Evolutionary conservation across 2,888 invertebrate species (phyloP), one percentile per base, ranked within the genome.

Genomic region (Myopa testacea): DNA sequence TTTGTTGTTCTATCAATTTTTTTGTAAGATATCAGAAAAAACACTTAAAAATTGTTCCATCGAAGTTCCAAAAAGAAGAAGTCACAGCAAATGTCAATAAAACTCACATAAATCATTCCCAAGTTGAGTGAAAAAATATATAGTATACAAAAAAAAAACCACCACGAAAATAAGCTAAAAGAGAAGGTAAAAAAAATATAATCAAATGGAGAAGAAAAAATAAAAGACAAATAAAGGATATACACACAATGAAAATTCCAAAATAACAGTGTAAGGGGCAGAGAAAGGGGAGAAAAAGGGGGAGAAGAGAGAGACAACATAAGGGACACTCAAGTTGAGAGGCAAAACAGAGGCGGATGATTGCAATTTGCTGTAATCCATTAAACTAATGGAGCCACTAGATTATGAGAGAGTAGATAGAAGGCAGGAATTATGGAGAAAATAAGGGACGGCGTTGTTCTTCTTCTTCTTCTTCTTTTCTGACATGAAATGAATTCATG

Each of bases 281-380:
- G 10, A 45, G n/a, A n/a, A 69, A 45, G 16, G 10, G 50, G n/a
- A n/a, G n/a, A n/a, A n/a, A n/a, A 0, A 6, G n/a, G 50, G 12
- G 50, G 4, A 50, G 10, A 45, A 45, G 16, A 10, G 50, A n/a
- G 40, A 69, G 19, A 7, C 68, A 34, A n/a, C 37, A 4, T 4
- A 4, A 5, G 38, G 71, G 7, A 14, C 6, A 16, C 12, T 38
- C 14, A 52, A 70, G 38, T n/a, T 58, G 16, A 2, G 19, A 4
- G 6, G 38, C 58, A 50, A 37, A 52, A 74, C 8, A 52, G 63
- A 52, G 63, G 50, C 50, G 63, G 52, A 74, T 74, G 52, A 74
- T 74, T 65, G 74, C 74, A 65, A 74, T 74, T 65, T 74, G 74
- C 16, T 65, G n/a, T 74, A 74, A 65, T 74, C 74, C 74, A 74